phyloP scores from a whole-genome alignment of 2,797 vertebrate species.

The Enteromius mattozi region DNA sequence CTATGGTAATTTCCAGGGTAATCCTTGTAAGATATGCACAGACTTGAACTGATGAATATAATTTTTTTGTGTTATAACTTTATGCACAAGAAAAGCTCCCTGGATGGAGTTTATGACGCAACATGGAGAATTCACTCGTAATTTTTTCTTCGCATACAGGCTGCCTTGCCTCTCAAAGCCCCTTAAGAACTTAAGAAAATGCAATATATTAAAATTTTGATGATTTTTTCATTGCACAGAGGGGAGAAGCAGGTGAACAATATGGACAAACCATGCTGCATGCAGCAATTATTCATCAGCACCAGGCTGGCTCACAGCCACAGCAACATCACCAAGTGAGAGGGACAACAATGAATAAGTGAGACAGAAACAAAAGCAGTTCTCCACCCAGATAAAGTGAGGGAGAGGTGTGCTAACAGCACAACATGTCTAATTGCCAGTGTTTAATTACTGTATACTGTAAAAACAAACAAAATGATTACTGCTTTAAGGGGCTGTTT shows the following conservation, averaged over 20 bases:
- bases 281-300: conserved; percentile 45
- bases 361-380: conserved; percentile 10
- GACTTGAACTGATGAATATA: background rate
- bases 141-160: background rate
- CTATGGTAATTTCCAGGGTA: background rate
- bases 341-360: conserved; percentile 29
- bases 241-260: conserved; percentile 30
- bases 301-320: conserved; percentile 27
- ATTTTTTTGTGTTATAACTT: conserved; percentile 7
- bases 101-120: conserved; percentile 23
- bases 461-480: background rate
- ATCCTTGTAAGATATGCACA: conserved; percentile 20
- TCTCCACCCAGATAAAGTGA: background rate
- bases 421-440: conserved; percentile 9
- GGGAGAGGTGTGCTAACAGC: background rate
- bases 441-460: conserved; percentile 13
- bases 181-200: conserved; percentile 22
- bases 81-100: background rate
- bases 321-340: conserved; percentile 24
- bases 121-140: conserved; percentile 8
- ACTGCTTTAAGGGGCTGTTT: background rate
- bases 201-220: conserved; percentile 5
- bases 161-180: background rate
- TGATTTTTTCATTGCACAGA: conserved; percentile 37
- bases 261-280: conserved; percentile 22